Evolutionary conservation across 1,140 invertebrate genomes (phyloP).

Genomic region (Pemphigus obesinymphae): DNA sequence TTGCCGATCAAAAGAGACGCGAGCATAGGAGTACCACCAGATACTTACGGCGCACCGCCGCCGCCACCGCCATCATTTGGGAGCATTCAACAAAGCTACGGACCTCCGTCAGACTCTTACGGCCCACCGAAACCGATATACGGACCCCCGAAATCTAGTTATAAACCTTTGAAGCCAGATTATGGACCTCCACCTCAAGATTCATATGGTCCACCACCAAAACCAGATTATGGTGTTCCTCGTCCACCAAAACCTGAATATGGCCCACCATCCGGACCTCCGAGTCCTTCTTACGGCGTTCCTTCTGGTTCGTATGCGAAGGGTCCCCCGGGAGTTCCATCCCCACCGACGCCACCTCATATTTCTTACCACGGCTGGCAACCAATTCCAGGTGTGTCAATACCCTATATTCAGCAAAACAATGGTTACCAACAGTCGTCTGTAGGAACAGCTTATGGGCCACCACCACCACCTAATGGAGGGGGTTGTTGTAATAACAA

Average conservation of each 20-base stretch:
- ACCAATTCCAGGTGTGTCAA: slow-evolving; percentile 50
- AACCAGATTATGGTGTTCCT: slow-evolving; percentile 51
- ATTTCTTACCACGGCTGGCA: slow-evolving; percentile 67
- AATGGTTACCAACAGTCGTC: not conserved
- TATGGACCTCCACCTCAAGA: slow-evolving; percentile 50
- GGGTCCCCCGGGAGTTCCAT: slow-evolving; percentile 58
- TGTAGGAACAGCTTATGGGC: not conserved
- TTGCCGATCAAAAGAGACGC: not conserved
- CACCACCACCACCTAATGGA: not conserved
- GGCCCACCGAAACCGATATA: not conserved
- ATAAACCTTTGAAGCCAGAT: not conserved
- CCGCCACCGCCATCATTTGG: not conserved
- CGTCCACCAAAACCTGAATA: slow-evolving; percentile 50
- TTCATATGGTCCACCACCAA: slow-evolving; percentile 51
- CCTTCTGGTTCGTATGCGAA: slow-evolving; percentile 16
- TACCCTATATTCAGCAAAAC: slow-evolving; percentile 45
- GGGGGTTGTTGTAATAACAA: not conserved
- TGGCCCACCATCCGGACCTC: slow-evolving; percentile 52
- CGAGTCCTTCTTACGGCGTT: slow-evolving; percentile 27
- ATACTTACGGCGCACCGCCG: slow-evolving; percentile 1
- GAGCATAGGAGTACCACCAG: not conserved
- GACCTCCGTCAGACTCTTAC: not conserved
- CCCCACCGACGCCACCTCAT: slow-evolving; percentile 67
- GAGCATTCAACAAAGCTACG: not conserved
- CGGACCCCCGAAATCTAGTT: not conserved